Evolutionary conservation across 2,113 vertebrate genomes (phyloP).

Genomic region (Podocnemis expansa): DNA sequence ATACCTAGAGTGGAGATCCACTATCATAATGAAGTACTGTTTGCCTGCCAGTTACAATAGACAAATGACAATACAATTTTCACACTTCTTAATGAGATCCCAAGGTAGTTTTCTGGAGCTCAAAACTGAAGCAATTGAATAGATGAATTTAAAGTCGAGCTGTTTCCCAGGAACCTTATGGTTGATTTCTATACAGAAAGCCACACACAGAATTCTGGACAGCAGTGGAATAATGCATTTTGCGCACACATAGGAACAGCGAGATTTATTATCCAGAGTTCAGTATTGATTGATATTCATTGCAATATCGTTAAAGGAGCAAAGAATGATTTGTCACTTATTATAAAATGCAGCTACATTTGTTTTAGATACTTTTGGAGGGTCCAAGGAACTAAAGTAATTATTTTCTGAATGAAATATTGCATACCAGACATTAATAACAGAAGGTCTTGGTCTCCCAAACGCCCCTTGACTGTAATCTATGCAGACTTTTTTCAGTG

Average conservation of each 20-base stretch:
- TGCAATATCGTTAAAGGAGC: slow-evolving; percentile 27
- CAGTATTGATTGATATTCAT: slow-evolving; percentile 50
- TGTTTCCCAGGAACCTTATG: slow-evolving; percentile 26
- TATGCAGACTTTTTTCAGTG: slow-evolving; percentile 4
- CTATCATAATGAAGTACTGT: slow-evolving; percentile 49
- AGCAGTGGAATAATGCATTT: slow-evolving; percentile 37
- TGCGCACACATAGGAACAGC: not conserved
- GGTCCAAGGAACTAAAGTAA: slow-evolving; percentile 30
- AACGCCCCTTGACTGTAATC: slow-evolving; percentile 20
- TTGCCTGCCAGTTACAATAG: slow-evolving; percentile 63
- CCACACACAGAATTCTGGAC: not conserved
- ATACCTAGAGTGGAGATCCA: slow-evolving; percentile 38
- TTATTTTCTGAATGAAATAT: slow-evolving; percentile 57
- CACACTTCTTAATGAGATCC: slow-evolving; percentile 74
- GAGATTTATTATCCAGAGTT: slow-evolving; percentile 51
- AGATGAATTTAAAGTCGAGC: slow-evolving; percentile 60
- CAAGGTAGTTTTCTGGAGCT: slow-evolving; percentile 56
- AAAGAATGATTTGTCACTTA: slow-evolving; percentile 51
- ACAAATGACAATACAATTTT: slow-evolving; percentile 73
- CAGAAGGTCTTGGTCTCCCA: not conserved
- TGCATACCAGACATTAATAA: slow-evolving; percentile 46
- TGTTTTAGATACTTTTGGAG: slow-evolving; percentile 50
- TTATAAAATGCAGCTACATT: slow-evolving; percentile 50
- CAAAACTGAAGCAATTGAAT: slow-evolving; percentile 58
- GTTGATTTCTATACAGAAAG: slow-evolving; percentile 9